phyloP scores from a whole-genome alignment of 1,140 invertebrate genomes.

The Drosophila kepulauana region DNA sequence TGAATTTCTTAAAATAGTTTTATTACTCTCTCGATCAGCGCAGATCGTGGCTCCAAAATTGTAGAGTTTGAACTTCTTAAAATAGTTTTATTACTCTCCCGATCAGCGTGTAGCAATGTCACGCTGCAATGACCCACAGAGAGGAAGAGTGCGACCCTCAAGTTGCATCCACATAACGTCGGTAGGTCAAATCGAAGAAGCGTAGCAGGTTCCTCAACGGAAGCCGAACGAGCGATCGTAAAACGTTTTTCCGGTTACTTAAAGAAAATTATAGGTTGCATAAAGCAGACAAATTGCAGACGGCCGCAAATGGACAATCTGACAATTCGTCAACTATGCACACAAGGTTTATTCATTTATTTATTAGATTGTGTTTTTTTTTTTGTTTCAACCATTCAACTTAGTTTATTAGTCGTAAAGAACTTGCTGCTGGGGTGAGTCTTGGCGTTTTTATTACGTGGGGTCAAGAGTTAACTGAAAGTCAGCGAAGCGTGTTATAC shows the following conservation, averaged over 20 bases:
- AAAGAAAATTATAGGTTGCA: constrained; percentile 72
- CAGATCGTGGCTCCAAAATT: neutral
- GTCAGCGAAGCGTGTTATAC: constrained; percentile 59
- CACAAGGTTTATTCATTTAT: constrained; percentile 55
- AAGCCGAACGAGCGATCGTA: constrained; percentile 52
- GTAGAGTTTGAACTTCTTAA: neutral
- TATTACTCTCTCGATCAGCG: neutral
- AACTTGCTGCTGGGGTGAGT: constrained; percentile 14
- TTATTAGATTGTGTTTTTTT: constrained; percentile 48
- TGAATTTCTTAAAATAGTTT: neutral
- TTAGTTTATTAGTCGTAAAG: constrained; percentile 73
- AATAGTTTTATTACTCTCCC: neutral
- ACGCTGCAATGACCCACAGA: constrained; percentile 40
- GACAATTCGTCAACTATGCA: constrained; percentile 68
- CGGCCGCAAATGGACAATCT: constrained; percentile 4
- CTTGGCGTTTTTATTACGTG: constrained; percentile 48
- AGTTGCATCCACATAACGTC: constrained; percentile 29
- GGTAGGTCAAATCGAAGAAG: constrained; percentile 32
- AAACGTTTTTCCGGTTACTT: constrained; percentile 76
- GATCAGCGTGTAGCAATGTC: constrained; percentile 1
- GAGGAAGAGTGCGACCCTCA: constrained; percentile 32
- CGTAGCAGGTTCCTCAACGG: constrained; percentile 28
- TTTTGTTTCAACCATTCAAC: constrained; percentile 14
- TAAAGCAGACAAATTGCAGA: constrained; percentile 29
- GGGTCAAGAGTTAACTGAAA: constrained; percentile 77